Base-by-base conservation (phyloP, 2,888 invertebrate species). In the Anoncus sp. region DNA sequence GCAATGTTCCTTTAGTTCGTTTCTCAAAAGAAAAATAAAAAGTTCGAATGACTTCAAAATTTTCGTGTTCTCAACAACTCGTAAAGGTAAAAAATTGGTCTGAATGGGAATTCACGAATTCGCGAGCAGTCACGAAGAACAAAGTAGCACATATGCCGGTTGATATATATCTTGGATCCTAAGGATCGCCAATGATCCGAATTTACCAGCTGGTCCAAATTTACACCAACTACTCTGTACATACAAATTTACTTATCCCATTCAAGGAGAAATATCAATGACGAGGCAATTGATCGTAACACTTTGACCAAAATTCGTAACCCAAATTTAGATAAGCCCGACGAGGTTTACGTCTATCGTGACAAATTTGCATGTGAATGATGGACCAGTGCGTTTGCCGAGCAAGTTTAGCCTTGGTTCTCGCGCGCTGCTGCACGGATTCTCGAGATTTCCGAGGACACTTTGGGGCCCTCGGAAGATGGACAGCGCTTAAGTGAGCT, bases 351-450 rank as follows among this genome's bases (percentile, higher is more conserved):
- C 59, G 51, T 71, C 18, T 31, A 45, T 59, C 16, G 49, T 27
- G 67, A 73, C 3, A 77, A 69, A 77, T 77, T 77, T 73, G 45
- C 69, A 63, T 77, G 40, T 14, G 45, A 73, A 73, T 18, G 72
- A 72, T 31, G 63, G 18, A 6, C 20, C 24, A 38, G 35, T 14
- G 47, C 20, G 27, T 60, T 59, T 22, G 1, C 14, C 7, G 35
- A 62, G 20, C 31, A 9, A 40, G 43, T 27, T 14, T 20, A 27
- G n/a, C n/a, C 31, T 3, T 31, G 31, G 3, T 31, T 31, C 7
- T 7, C 31, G 31, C 31, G 43, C 24, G 24, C 18, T 24, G 31
- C 18, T 22, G 31, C 63, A 2, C 38, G 12, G 35, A 62, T 72
- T 57, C 67, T 51, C 55, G n/a, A 38, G 45, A 76, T 66, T 72